Evolutionary conservation across 1,140 invertebrate species (phyloP).

Genomic region (Megalonaias nervosa): DNA sequence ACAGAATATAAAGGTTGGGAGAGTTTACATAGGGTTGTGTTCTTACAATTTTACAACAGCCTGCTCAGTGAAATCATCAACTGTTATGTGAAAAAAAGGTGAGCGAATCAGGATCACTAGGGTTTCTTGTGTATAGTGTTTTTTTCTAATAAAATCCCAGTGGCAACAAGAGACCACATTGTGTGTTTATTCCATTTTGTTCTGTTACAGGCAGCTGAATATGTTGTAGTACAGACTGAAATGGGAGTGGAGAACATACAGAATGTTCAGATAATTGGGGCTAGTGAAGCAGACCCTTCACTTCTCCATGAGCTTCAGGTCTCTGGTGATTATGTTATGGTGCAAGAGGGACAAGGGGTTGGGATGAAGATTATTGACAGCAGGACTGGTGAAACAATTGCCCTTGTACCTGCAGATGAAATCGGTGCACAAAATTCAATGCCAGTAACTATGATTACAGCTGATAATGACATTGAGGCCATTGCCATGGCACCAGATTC

Average conservation of each 20-base stretch:
- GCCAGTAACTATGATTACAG: conserved; percentile 14
- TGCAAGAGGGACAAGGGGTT: conserved; percentile 39
- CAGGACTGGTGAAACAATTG: conserved; percentile 49
- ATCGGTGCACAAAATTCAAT: conserved; percentile 18
- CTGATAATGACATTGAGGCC: conserved; percentile 36
- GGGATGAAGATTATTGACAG: conserved; percentile 52
- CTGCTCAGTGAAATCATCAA: too few relatives aligned
- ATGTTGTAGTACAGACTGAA: conserved; percentile 55
- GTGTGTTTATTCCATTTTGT: neutral
- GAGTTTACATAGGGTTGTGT: too few relatives aligned
- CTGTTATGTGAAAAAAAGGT: too few relatives aligned
- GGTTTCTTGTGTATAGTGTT: too few relatives aligned
- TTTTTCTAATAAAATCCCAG: too few relatives aligned
- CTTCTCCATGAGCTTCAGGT: conserved; percentile 42
- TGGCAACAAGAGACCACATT: too few relatives aligned
- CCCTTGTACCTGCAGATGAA: conserved; percentile 33
- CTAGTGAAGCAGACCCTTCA: conserved; percentile 38
- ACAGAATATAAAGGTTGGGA: too few relatives aligned
- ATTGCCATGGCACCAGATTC: conserved; percentile 32
- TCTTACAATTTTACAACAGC: too few relatives aligned
- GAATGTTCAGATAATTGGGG: conserved; percentile 58
- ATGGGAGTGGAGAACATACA: conserved; percentile 39
- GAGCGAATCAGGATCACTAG: too few relatives aligned
- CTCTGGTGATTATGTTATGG: conserved; percentile 49
- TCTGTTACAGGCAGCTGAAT: conserved; percentile 45